These are phyloP conservation scores for Ecliptopera silaceata DNA, from an alignment of 2,888 invertebrate genomes.

Conservation along the genomic window DNA sequence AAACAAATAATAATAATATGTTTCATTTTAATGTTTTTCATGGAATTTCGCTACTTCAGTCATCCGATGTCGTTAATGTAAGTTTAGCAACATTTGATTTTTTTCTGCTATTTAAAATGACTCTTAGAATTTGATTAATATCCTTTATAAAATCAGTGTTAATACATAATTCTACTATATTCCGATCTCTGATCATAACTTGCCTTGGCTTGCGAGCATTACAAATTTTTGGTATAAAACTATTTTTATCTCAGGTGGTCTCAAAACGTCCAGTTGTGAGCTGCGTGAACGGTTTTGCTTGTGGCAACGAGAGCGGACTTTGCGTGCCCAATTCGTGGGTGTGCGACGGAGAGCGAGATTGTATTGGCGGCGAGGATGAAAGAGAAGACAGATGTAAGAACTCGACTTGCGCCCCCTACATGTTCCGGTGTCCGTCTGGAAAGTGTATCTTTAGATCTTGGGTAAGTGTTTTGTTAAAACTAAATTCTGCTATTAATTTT, in stretches of 20 bases:
- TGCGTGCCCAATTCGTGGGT: constrained; percentile 90
- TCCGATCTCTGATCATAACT: too few relatives aligned
- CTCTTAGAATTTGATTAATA: too few relatives aligned
- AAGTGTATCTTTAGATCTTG: constrained; percentile 83
- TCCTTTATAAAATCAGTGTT: too few relatives aligned
- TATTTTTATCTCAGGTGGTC: constrained; percentile 36
- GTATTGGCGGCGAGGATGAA: constrained; percentile 89
- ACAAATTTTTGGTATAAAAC: too few relatives aligned
- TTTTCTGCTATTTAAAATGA: too few relatives aligned
- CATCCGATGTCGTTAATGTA: too few relatives aligned
- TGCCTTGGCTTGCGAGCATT: too few relatives aligned
- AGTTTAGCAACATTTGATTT: too few relatives aligned
- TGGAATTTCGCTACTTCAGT: too few relatives aligned
- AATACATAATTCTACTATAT: too few relatives aligned
- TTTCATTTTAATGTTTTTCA: too few relatives aligned
- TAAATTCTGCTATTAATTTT: neutral
- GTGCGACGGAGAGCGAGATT: constrained; percentile 93
- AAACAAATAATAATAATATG: too few relatives aligned
- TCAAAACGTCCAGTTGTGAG: constrained; percentile 52
- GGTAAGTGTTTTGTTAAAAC: constrained; percentile 59
- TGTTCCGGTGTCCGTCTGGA: constrained; percentile 86
- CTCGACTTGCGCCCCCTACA: constrained; percentile 86
- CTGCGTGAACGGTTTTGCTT: constrained; percentile 64
- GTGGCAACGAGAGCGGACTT: constrained; percentile 66
- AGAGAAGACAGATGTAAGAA: constrained; percentile 83